phyloP scores from a whole-genome alignment of 2,888 invertebrate species.

The Mechanitis messenoides region DNA sequence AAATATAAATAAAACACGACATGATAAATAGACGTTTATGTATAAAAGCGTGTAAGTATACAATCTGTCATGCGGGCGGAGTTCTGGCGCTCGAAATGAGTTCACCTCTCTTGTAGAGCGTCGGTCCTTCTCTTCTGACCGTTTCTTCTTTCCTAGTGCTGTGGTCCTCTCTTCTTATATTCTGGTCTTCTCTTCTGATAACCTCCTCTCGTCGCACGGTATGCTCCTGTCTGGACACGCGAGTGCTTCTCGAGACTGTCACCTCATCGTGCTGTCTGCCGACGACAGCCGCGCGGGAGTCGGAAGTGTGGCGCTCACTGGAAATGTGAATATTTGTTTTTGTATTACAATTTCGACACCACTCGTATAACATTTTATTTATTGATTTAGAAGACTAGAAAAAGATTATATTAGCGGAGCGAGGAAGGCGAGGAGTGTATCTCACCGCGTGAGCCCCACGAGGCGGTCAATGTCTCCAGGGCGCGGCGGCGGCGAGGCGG shows the following conservation, averaged over 20 bases:
- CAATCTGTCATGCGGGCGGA: conserved; percentile 60
- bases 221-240: conserved; percentile 40
- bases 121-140: conserved; percentile 44
- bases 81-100: conserved; percentile 85
- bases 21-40: conserved; percentile 71
- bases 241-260: conserved; percentile 74
- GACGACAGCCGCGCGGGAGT: conserved; percentile 59
- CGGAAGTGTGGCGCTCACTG: conserved; percentile 72
- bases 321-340: conserved; percentile 54
- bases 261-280: conserved; percentile 67
- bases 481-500: conserved; percentile 66
- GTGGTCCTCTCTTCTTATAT: conserved; percentile 66
- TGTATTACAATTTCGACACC: background rate
- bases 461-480: conserved; percentile 51
- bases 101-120: conserved; percentile 87
- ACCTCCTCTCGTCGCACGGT: conserved; percentile 30
- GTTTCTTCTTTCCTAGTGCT: conserved; percentile 37
- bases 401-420: no score
- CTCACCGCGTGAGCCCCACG: conserved; percentile 36
- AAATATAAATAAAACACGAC: conserved; percentile 41
- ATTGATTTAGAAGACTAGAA: no score
- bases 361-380: no score
- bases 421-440: background rate
- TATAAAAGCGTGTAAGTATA: conserved; percentile 58
- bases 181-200: conserved; percentile 44